Conservation (phyloP, 2,113 vertebrate species). For the Onychostruthus taczanowskii region DNA sequence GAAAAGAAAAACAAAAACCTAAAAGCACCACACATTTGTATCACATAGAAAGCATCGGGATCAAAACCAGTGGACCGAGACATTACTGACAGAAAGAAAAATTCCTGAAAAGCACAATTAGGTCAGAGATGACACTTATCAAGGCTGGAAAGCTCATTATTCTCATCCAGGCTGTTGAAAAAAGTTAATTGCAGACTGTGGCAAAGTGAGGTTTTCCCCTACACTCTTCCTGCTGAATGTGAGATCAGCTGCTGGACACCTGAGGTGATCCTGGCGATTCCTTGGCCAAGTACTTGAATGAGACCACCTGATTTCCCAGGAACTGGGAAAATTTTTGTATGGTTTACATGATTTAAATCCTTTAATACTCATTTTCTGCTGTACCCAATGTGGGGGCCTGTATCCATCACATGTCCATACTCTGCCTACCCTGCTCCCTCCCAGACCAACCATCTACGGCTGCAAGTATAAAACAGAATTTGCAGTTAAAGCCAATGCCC, state of each 20-base stretch:
- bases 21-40: not conserved
- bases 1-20: not conserved
- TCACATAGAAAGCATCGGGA: not conserved
- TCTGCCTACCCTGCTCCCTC: not conserved
- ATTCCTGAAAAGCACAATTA: not conserved
- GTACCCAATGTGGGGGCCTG: rapidly evolving
- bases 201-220: not conserved
- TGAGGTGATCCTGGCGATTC: not conserved
- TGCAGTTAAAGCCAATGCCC: not conserved
- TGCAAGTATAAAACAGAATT: not conserved
- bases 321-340: not conserved
- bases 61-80: not conserved
- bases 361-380: not conserved
- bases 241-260: not conserved
- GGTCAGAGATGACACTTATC: not conserved
- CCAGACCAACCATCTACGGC: not conserved
- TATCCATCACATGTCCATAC: not conserved
- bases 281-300: not conserved
- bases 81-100: not conserved
- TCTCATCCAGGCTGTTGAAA: not conserved
- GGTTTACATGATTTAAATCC: not conserved
- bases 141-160: not conserved
- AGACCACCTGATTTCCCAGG: not conserved
- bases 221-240: rapidly evolving
- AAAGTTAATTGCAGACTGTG: not conserved